phyloP scores from a whole-genome alignment of 23 tunicate species.

The Ciona savignyi region DNA sequence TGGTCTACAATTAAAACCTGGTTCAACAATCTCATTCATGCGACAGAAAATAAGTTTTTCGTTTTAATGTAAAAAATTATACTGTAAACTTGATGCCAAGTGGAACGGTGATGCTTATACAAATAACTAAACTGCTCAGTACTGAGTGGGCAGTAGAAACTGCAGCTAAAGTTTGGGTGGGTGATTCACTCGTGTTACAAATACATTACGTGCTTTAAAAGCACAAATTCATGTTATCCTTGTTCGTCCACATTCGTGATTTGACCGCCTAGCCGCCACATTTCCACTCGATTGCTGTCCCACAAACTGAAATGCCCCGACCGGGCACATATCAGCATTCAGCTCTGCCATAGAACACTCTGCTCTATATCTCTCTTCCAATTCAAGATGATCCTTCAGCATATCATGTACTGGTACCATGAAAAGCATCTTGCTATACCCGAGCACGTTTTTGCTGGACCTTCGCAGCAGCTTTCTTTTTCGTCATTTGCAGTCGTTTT shows the following conservation, averaged over 20 bases:
- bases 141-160: too few species aligned
- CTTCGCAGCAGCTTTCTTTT: conserved; percentile 30
- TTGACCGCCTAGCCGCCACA: too few species aligned
- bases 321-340: neutral
- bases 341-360: neutral
- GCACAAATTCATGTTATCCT: too few species aligned
- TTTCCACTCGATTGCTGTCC: too few species aligned
- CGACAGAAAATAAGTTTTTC: neutral
- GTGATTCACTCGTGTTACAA: too few species aligned
- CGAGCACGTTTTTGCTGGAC: conserved; percentile 10
- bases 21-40: neutral
- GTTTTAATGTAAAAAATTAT: too few species aligned
- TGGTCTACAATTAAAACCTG: neutral
- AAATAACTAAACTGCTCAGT: neutral
- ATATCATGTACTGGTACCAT: neutral
- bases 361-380: neutral
- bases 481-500: conserved; percentile 32
- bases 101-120: neutral
- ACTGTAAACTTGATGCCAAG: neutral
- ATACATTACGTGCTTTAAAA: too few species aligned
- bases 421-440: neutral
- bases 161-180: too few species aligned
- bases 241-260: too few species aligned
- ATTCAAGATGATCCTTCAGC: neutral
- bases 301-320: too few species aligned